Conservation (phyloP, 2,113 vertebrate genomes). For the Ramphastos sulfuratus region DNA sequence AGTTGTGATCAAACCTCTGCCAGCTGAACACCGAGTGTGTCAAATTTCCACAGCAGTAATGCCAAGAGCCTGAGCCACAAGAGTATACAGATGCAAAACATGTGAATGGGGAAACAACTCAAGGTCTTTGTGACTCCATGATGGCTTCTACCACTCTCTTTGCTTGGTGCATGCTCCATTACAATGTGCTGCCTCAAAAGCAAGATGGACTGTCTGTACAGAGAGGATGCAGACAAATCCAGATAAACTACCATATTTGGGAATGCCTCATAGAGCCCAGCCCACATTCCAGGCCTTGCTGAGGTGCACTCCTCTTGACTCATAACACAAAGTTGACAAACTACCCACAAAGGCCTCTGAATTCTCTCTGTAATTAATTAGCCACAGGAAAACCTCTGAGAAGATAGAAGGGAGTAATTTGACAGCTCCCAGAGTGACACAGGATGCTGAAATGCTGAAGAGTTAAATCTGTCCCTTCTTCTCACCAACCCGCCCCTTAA, state of each 20-base stretch:
- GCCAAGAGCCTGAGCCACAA: not conserved
- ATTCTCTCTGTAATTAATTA: constrained; percentile 57
- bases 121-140: not conserved
- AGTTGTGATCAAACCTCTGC: not conserved
- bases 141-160: not conserved
- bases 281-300: constrained; percentile 58
- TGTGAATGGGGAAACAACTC: not conserved
- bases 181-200: not conserved
- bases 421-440: constrained; percentile 24
- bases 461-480: constrained; percentile 1
- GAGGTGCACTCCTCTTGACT: constrained; percentile 51
- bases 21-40: not conserved
- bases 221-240: not conserved
- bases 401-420: constrained; percentile 37
- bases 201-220: not conserved
- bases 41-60: not conserved
- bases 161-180: not conserved
- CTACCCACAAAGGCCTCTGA: constrained; percentile 36
- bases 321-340: constrained; percentile 4
- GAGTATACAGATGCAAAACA: not conserved
- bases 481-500: not conserved
- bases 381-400: constrained; percentile 58
- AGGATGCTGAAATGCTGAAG: constrained; percentile 39
- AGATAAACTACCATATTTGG: constrained; percentile 46
- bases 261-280: constrained; percentile 33